Evolutionary conservation across 2,113 vertebrate genomes (phyloP).

Genomic region (Nothoprocta perdicaria): DNA sequence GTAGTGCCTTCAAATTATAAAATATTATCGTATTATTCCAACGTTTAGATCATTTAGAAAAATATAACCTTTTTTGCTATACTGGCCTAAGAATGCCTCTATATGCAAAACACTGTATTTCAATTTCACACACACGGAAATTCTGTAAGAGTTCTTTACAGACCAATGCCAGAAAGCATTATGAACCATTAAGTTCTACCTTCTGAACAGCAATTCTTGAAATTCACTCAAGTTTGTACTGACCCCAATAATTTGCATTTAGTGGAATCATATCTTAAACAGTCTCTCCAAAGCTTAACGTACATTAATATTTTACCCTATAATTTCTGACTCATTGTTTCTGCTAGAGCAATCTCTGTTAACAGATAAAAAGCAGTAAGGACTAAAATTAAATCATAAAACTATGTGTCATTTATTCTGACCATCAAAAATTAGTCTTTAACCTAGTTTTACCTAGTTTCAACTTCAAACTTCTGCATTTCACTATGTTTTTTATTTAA

Average conservation of each 20-base stretch:
- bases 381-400: neutral
- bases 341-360: neutral
- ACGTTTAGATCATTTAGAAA: neutral
- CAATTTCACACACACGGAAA: neutral
- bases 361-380: neutral
- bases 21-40: neutral
- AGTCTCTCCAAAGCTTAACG: neutral
- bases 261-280: fast-evolving
- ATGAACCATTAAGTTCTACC: neutral
- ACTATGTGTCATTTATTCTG: neutral
- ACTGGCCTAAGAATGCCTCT: neutral
- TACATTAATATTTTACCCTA: neutral
- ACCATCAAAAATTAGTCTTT: neutral
- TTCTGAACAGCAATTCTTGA: neutral
- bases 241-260: neutral
- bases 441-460: neutral
- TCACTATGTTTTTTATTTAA: neutral
- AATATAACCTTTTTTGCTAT: neutral
- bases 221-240: neutral
- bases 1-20: neutral
- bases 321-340: neutral
- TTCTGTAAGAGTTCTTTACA: neutral
- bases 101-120: neutral
- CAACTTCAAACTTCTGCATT: neutral
- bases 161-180: neutral